These are phyloP conservation scores for Notamacropus eugenii DNA, from an alignment of 2,797 vertebrate species.

Conservation along the genomic window DNA sequence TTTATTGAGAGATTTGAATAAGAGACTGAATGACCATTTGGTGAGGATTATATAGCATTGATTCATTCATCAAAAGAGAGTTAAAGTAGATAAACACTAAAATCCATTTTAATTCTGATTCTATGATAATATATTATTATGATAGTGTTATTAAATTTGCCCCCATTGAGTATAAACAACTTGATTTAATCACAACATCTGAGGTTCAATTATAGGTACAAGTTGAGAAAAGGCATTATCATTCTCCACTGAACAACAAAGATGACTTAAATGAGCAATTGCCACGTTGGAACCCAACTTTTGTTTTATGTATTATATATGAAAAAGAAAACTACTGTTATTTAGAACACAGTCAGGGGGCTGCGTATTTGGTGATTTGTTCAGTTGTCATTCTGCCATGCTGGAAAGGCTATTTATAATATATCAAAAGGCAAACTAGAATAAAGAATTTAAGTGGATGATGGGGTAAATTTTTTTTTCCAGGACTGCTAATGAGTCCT, in stretches of 20 bases:
- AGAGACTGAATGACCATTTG: neutral
- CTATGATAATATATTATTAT: neutral
- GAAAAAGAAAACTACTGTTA: constrained; percentile 36
- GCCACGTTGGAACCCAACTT: constrained; percentile 46
- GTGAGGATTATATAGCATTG: neutral
- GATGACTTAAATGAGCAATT: constrained; percentile 50
- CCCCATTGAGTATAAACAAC: constrained; percentile 45
- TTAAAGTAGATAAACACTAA: neutral
- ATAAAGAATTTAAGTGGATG: constrained; percentile 23
- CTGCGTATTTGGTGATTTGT: constrained; percentile 42
- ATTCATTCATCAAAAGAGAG: neutral
- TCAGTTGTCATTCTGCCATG: constrained; percentile 50
- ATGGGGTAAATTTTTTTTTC: constrained; percentile 35
- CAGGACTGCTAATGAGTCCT: constrained; percentile 20
- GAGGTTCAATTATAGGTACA: neutral
- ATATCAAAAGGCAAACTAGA: constrained; percentile 53
- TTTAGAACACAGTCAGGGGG: constrained; percentile 30
- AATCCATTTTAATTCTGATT: neutral
- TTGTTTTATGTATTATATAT: constrained; percentile 64
- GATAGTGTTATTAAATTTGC: neutral
- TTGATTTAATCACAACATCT: neutral
- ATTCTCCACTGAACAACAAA: constrained; percentile 46
- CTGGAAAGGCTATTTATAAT: constrained; percentile 63
- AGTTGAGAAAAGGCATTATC: constrained; percentile 44
- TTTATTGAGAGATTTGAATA: neutral